phyloP scores from a whole-genome alignment of 2,888 invertebrate genomes.

The Agonopterix arenella region DNA sequence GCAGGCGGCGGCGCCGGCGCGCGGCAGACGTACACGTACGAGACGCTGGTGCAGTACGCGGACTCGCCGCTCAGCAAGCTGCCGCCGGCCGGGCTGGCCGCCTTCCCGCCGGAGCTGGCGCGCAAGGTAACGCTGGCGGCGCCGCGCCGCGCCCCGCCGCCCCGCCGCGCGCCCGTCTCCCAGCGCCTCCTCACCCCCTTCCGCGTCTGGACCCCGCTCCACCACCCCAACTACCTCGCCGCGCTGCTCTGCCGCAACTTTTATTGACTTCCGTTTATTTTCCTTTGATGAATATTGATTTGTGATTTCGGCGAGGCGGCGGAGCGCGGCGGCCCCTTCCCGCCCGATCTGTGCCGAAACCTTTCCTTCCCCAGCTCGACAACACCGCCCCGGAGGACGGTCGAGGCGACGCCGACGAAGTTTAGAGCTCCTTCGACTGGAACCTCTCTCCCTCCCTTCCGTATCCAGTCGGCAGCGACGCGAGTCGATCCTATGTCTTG shows the following conservation, averaged over 20 bases:
- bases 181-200: slow-evolving; percentile 33
- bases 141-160: slow-evolving; percentile 26
- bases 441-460: slow-evolving; percentile 18
- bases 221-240: slow-evolving; percentile 66
- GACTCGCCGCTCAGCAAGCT: slow-evolving; percentile 74
- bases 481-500: slow-evolving; percentile 10
- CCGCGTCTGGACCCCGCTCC: slow-evolving; percentile 41
- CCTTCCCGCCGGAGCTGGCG: slow-evolving; percentile 69
- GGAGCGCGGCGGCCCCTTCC: slow-evolving; percentile 10
- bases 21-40: slow-evolving; percentile 70
- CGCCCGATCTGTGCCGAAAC: slow-evolving; percentile 18
- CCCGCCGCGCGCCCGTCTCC: slow-evolving; percentile 18
- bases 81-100: slow-evolving; percentile 65
- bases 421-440: slow-evolving; percentile 17
- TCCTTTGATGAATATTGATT: not conserved
- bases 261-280: slow-evolving; percentile 33
- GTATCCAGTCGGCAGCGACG: slow-evolving; percentile 9
- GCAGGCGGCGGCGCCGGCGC: slow-evolving; percentile 37
- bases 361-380: slow-evolving; percentile 27
- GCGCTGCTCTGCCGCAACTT: slow-evolving; percentile 68
- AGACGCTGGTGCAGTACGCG: slow-evolving; percentile 74
- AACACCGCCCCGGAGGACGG: slow-evolving; percentile 16
- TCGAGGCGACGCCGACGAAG: slow-evolving; percentile 18
- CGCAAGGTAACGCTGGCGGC: slow-evolving; percentile 63
- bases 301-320: slow-evolving; percentile 7